Base-by-base conservation (phyloP, 2,797 vertebrate genomes). In the Valencia hispanica region DNA sequence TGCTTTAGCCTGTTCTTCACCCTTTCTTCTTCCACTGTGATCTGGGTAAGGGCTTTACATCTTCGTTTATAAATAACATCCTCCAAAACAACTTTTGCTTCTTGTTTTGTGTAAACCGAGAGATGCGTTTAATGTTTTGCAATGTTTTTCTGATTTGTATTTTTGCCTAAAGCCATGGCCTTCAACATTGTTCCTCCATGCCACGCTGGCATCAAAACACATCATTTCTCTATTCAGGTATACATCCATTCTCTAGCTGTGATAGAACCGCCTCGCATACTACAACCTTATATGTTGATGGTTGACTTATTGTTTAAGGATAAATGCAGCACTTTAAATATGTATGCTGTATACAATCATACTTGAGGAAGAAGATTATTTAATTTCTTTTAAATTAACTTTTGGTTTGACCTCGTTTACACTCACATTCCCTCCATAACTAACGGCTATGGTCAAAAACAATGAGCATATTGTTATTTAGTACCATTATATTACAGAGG, bases 241-340 rank as follows among this genome's bases (percentile, higher is more conserved):
- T 20, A 90, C 87, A 89, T 59, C 82, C 43, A 70, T 72, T 70
- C 84, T 82, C 80, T 70, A 83, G 85, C 84, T 85, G 83, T 77
- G 92, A 89, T 83, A 76, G 73, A 86, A 84, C 45, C 17, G 51
- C 80, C 82, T 83, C 25, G 41, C 86, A 88, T 55, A 51, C 68
- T 71, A 77, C 75, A 22, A 43, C 68, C 59, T 75, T 80, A 73
- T 74, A 81, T 32, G 17, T 72, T 14, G 69, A 75, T n/a, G 18
- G 63, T 76, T 15, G 41, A 84, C 80, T 86, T 79, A 79, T 43
- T 80, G 90, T 93, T 93, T 91, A 94, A 93, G 90, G 92, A 88
- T 91, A 93, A 81, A 76, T 81, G 74, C 81, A 74, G 77, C 83
- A 84, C 84, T 86, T 91, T 81, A 86, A 86, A 71, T 71, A 75